Evolutionary conservation across 2,113 vertebrate genomes (phyloP).

Genomic region (Mola mola): DNA sequence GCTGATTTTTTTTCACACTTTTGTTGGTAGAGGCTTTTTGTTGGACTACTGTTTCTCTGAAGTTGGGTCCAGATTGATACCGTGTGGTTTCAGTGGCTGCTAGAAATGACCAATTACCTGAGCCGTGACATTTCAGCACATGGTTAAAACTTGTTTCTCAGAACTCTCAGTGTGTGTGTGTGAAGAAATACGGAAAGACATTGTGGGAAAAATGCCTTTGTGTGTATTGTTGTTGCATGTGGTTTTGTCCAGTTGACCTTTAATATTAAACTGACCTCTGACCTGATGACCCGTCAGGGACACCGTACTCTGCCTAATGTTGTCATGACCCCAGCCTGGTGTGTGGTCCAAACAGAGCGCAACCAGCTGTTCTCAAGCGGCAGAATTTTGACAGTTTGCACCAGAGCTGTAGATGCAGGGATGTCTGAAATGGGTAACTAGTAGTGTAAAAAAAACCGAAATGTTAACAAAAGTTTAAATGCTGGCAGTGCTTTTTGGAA

Average conservation of each 20-base stretch:
- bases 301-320: conserved; percentile 8
- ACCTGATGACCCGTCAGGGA: conserved; percentile 45
- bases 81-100: conserved; percentile 52
- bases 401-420: too few relatives aligned
- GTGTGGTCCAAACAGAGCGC: conserved; percentile 35
- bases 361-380: not conserved
- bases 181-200: conserved; percentile 9
- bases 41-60: conserved; percentile 46
- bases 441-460: too few relatives aligned
- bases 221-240: conserved; percentile 25
- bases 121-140: conserved; percentile 52
- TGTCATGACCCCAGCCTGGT: conserved; percentile 25
- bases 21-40: conserved; percentile 21
- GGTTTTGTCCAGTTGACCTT: conserved; percentile 34
- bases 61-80: conserved; percentile 40
- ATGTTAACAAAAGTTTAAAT: too few relatives aligned
- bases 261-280: conserved; percentile 31
- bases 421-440: too few relatives aligned
- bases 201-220: not conserved
- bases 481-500: too few relatives aligned
- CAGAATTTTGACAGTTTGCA: not conserved
- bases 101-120: conserved; percentile 46
- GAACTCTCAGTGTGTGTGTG: conserved; percentile 1
- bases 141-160: conserved; percentile 53
- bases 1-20: conserved; percentile 19